Evolutionary conservation across 2,888 invertebrate genomes (phyloP).

Genomic region (Disparrhopalites patrizii): DNA sequence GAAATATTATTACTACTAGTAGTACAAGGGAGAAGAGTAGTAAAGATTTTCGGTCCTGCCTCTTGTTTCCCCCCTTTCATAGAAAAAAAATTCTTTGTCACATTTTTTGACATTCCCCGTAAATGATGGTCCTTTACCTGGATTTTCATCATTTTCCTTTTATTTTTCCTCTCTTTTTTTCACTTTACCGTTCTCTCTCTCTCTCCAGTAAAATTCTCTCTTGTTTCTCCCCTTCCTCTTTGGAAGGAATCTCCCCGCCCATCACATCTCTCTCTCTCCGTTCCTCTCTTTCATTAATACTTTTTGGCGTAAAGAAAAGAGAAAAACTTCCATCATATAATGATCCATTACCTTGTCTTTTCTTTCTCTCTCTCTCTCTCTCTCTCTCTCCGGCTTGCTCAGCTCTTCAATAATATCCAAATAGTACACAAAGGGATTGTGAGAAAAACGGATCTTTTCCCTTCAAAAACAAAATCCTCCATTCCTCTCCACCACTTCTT

Average conservation of each 20-base stretch:
- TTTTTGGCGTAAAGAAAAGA: neutral
- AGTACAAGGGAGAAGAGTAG: no score
- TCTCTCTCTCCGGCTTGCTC: neutral
- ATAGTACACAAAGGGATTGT: no score
- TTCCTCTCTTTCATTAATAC: conserved; percentile 23
- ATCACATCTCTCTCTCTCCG: neutral
- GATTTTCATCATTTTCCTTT: conserved; percentile 14
- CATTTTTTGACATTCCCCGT: conserved; percentile 36
- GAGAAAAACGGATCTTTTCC: no score
- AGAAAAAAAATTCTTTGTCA: conserved; percentile 34
- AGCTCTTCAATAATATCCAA: neutral
- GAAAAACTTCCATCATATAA: conserved; percentile 12
- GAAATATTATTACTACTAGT: no score
- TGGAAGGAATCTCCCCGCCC: neutral
- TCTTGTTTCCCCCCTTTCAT: neutral
- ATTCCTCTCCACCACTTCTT: no score
- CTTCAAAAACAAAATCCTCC: no score
- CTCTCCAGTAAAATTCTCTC: conserved; percentile 9
- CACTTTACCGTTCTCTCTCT: neutral
- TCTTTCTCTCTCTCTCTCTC: neutral
- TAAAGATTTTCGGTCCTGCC: no score
- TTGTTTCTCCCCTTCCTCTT: neutral
- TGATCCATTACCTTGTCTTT: conserved; percentile 23
- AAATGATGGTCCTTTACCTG: conserved; percentile 34
- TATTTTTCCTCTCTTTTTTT: neutral